Percentiles rank a stretch among this genome's conserved stretches.
Evolutionary conservation across 2,888 invertebrate genomes (phyloP).

Genomic region (Melanophora roralis): DNA sequence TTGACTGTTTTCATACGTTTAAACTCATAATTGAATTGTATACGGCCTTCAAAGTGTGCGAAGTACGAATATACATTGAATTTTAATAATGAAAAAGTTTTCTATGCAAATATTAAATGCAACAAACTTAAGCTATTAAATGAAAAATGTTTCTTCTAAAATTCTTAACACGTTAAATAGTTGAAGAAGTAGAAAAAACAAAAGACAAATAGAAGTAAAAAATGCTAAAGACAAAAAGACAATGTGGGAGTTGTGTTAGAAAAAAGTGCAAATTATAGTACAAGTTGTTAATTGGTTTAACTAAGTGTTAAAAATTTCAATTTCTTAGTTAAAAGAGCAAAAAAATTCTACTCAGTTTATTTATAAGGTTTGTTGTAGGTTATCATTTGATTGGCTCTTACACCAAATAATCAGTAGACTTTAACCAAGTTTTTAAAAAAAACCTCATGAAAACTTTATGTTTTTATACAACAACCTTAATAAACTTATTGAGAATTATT

Average conservation of each 20-base stretch:
- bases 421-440: no score
- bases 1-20: neutral
- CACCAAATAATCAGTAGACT: no score
- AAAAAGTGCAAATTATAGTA: no score
- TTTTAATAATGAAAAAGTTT: conserved; percentile 36
- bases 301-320: no score
- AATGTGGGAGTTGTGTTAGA: neutral
- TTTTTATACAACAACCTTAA: no score
- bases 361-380: no score
- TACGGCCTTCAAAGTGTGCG: conserved; percentile 43
- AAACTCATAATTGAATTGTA: conserved; percentile 17
- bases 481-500: no score
- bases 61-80: conserved; percentile 41
- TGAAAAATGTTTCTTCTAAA: conserved; percentile 13
- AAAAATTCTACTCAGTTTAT: no score
- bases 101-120: conserved; percentile 43
- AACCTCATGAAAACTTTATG: no score
- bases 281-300: no score
- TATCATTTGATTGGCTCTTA: no score
- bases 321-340: no score
- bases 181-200: conserved; percentile 4
- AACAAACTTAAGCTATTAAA: conserved; percentile 34
- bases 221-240: neutral
- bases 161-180: conserved; percentile 49
- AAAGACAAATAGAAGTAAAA: neutral